Base-by-base conservation (phyloP, 1,140 invertebrate genomes). In the Macrobrachium nipponense region DNA sequence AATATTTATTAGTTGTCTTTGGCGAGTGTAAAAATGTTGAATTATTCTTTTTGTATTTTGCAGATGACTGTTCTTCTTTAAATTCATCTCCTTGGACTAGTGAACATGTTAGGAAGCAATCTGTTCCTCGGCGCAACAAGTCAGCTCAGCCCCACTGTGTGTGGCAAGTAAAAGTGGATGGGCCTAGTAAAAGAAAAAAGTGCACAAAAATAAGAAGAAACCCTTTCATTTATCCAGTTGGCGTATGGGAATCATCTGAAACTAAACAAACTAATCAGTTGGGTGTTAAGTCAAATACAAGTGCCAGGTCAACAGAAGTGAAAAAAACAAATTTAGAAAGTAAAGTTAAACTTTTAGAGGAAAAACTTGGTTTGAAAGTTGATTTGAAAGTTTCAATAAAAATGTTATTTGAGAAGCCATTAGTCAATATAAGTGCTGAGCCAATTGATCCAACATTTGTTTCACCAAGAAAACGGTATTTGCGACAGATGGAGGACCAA, bases 81-180 rank as follows among this genome's bases (percentile, higher is more conserved):
- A 95, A 96, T 90, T 96, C 96, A 68, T 97, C 95, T 89, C 96
- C 96, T 82, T 96, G 95, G 95, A 95, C 96, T 91, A 93, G 96
- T 87, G 96, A 97, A 91, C 96, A 96, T 90, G 95, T 94, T 89
- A 97, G 95, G 95, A 97, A 97, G 90, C 96, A 97, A 91, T 92
- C 93, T 51, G 92, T 93, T 88, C 96, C 96, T 59, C 93, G 94
- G 82, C 93, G 93, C 60, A 94, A 94, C 90, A 92, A 95, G 72
- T 95, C 94, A 84, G 94, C 93, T 89, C 94, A 95, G 91, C 92
- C 96, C 91, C 73, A 76, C 8, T 43, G 11, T 12, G n/a, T 78
- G 7, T 51, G 51, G 51, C 51, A 51, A 51, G 12, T 20, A 17
- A 43, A 62, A 58, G 43, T 66, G 36, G 61, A 60, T 58, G 44